Percentiles rank a stretch among this genome's conserved stretches.
These are phyloP conservation scores for Scaptomyza cyrtandrae DNA, from an alignment of 2,888 invertebrate genomes.

Conservation along the genomic window DNA sequence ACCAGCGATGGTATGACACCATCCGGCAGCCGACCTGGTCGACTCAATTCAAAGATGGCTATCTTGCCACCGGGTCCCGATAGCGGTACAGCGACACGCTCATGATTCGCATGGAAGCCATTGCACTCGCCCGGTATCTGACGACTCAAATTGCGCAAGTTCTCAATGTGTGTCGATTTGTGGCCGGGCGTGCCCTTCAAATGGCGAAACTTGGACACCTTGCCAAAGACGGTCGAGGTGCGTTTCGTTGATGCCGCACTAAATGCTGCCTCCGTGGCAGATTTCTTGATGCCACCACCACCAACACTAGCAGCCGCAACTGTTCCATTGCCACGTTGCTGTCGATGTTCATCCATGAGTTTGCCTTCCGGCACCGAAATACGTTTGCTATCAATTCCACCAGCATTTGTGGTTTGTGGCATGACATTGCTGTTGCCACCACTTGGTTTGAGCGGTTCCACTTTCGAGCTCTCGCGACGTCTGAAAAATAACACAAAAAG, in stretches of 20 bases:
- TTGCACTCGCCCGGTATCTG: conserved; percentile 98
- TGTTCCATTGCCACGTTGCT: conserved; percentile 80
- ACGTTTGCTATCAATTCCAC: conserved; percentile 76
- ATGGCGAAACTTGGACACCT: conserved; percentile 96
- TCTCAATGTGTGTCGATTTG: conserved; percentile 96
- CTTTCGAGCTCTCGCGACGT: conserved; percentile 87
- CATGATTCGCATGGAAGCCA: conserved; percentile 95
- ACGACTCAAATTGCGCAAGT: conserved; percentile 94
- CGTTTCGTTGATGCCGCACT: conserved; percentile 89
- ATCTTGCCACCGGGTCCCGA: conserved; percentile 96
- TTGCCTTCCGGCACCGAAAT: conserved; percentile 83
- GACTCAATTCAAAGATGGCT: conserved; percentile 92
- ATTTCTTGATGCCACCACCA: conserved; percentile 80
- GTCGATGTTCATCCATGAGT: conserved; percentile 81
- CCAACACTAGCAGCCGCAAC: background rate
- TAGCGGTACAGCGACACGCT: conserved; percentile 95
- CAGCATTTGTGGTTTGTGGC: background rate
- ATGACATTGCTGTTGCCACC: conserved; percentile 82
- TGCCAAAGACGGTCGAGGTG: conserved; percentile 94
- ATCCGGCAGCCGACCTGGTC: conserved; percentile 91
- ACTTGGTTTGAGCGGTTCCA: conserved; percentile 72
- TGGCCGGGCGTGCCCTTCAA: conserved; percentile 95
- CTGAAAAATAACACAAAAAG: conserved; percentile 81
- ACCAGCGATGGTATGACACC: conserved; percentile 94
- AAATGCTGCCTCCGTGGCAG: conserved; percentile 85